Percentiles rank a stretch among this genome's conserved stretches.
These are phyloP conservation scores for Drosophila bocqueti DNA, from an alignment of 1,140 invertebrate species.

Conservation along the genomic window DNA sequence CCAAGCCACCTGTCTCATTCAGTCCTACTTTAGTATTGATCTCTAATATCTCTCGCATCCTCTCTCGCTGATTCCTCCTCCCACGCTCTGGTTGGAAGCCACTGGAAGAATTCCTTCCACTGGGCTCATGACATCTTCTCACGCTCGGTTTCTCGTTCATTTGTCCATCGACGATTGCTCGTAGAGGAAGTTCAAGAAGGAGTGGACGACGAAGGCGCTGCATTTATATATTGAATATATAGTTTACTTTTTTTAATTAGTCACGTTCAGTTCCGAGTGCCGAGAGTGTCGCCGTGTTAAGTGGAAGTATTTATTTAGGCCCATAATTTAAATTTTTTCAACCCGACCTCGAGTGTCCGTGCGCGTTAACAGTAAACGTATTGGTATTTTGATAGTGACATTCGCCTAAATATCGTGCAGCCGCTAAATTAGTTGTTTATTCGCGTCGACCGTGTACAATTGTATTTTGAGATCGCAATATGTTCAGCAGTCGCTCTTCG, in stretches of 20 bases:
- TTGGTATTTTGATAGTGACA: conserved; percentile 35
- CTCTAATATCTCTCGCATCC: conserved; percentile 3
- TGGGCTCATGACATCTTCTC: neutral
- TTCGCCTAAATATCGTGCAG: conserved; percentile 33
- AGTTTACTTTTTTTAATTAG: conserved; percentile 67
- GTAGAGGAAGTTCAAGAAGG: conserved; percentile 46
- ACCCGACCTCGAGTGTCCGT: conserved; percentile 65
- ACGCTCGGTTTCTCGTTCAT: conserved; percentile 60
- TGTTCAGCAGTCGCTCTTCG: conserved; percentile 73
- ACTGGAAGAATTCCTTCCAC: conserved; percentile 1
- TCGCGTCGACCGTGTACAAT: conserved; percentile 64
- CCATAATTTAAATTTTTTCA: conserved; percentile 46
- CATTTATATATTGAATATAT: conserved; percentile 60
- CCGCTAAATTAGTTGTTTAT: conserved; percentile 50
- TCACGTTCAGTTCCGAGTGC: conserved; percentile 51
- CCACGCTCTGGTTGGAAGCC: conserved; percentile 10
- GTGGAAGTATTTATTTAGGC: conserved; percentile 68
- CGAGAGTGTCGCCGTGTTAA: conserved; percentile 67
- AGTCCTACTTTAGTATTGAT: neutral
- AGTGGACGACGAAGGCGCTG: conserved; percentile 47
- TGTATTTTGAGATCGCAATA: conserved; percentile 38
- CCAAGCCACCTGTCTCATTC: conserved; percentile 1
- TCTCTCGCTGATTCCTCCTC: neutral
- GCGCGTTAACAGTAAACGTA: conserved; percentile 56
- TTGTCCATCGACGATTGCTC: conserved; percentile 68